phyloP scores from a whole-genome alignment of 1,140 invertebrate genomes.

The Acyrthosiphon pisum region DNA sequence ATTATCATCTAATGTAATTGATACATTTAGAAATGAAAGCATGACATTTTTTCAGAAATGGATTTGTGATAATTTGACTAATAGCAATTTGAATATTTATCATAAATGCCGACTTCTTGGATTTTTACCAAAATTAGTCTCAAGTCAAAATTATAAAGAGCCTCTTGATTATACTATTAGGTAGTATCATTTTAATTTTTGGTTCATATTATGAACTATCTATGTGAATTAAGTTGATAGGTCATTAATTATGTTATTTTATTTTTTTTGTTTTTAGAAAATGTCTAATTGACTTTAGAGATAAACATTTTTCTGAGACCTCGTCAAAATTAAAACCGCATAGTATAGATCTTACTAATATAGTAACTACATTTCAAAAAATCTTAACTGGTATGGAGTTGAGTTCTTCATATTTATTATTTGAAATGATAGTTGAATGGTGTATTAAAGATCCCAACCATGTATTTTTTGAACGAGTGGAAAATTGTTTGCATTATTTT shows the following conservation, averaged over 20 bases:
- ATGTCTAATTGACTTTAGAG: background rate
- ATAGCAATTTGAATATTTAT: conserved; percentile 19
- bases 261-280: conserved; percentile 23
- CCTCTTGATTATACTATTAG: background rate
- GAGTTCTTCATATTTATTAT: conserved; percentile 24
- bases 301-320: background rate
- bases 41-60: background rate
- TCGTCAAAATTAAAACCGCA: background rate
- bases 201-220: background rate
- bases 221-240: background rate
- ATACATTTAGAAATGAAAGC: background rate
- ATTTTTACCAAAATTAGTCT: conserved; percentile 17
- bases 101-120: conserved; percentile 4
- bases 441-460: conserved; percentile 18
- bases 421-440: conserved; percentile 38
- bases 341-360: background rate
- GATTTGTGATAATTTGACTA: conserved; percentile 23
- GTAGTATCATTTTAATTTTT: background rate
- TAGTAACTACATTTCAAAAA: background rate
- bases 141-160: background rate
- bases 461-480: background rate
- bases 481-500: conserved; percentile 9
- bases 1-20: background rate
- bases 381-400: conserved; percentile 14
- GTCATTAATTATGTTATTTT: background rate